Conservation (phyloP, 2,888 invertebrate genomes). For the Phytoseiulus persimilis region DNA sequence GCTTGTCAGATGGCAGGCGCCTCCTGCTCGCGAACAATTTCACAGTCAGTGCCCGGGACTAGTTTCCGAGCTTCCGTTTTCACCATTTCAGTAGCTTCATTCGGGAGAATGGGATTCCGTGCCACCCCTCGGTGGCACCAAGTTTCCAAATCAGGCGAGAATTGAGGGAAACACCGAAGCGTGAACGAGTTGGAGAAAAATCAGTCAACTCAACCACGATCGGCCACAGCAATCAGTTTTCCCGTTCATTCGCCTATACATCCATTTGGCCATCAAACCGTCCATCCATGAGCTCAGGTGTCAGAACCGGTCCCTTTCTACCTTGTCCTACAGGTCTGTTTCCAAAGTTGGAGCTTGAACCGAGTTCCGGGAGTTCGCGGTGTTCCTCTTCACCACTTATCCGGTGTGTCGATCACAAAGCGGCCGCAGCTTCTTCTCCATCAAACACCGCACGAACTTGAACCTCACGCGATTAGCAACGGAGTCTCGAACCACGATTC, state of each 20-base stretch:
- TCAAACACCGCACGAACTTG: neutral
- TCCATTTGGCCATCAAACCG: neutral
- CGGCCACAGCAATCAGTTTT: neutral
- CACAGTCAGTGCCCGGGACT: too few relatives aligned
- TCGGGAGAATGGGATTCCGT: too few relatives aligned
- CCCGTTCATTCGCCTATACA: neutral
- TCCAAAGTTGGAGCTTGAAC: too few relatives aligned
- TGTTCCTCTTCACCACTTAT: neutral
- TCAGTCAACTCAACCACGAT: neutral
- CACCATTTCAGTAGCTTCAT: too few relatives aligned
- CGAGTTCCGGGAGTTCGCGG: neutral
- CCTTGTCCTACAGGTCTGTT: too few relatives aligned
- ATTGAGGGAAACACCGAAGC: neutral
- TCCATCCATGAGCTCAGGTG: neutral
- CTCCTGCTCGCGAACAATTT: too few relatives aligned
- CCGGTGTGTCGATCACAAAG: neutral
- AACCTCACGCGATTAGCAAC: neutral
- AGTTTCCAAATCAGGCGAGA: too few relatives aligned
- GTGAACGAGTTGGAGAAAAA: neutral
- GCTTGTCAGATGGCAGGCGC: too few relatives aligned
- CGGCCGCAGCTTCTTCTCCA: neutral
- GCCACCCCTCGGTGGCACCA: too few relatives aligned
- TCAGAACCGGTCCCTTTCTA: too few relatives aligned
- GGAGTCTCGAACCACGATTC: neutral
- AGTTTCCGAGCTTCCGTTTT: too few relatives aligned